Evolutionary conservation across 2,797 vertebrate species (phyloP).

Genomic region (Platalea minor): DNA sequence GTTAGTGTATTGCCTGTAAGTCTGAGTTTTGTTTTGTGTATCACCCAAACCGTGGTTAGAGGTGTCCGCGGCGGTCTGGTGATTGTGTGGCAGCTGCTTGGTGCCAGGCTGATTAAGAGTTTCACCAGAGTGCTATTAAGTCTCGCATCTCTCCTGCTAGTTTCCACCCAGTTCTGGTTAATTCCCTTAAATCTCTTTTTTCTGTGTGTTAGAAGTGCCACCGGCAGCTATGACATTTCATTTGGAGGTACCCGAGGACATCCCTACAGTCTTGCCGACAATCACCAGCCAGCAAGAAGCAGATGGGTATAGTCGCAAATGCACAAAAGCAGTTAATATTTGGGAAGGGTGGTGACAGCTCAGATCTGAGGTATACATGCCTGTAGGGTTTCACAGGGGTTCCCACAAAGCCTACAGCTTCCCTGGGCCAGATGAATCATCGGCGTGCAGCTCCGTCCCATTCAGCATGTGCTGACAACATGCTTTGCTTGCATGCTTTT

Average conservation of each 20-base stretch:
- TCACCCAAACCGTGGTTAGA: neutral
- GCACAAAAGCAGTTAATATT: neutral
- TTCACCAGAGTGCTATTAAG: neutral
- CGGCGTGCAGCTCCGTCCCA: rapidly evolving
- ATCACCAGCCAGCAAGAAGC: neutral
- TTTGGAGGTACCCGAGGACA: neutral
- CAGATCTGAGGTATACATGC: neutral
- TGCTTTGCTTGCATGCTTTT: neutral
- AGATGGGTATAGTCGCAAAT: neutral
- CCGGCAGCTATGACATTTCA: neutral
- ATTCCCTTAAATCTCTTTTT: neutral
- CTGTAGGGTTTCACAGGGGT: neutral
- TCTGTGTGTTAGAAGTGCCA: neutral
- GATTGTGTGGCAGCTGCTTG: neutral
- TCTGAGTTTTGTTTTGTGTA: neutral
- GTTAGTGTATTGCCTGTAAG: neutral
- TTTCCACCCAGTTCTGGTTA: neutral
- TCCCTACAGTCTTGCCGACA: neutral
- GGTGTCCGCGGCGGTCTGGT: rapidly evolving
- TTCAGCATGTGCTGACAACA: neutral
- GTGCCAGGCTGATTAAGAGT: neutral
- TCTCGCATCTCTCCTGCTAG: neutral
- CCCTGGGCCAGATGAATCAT: neutral
- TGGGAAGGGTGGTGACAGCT: neutral
- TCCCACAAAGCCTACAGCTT: neutral